phyloP scores from a whole-genome alignment of 1,140 invertebrate species.

The Drosophila triauraria region DNA sequence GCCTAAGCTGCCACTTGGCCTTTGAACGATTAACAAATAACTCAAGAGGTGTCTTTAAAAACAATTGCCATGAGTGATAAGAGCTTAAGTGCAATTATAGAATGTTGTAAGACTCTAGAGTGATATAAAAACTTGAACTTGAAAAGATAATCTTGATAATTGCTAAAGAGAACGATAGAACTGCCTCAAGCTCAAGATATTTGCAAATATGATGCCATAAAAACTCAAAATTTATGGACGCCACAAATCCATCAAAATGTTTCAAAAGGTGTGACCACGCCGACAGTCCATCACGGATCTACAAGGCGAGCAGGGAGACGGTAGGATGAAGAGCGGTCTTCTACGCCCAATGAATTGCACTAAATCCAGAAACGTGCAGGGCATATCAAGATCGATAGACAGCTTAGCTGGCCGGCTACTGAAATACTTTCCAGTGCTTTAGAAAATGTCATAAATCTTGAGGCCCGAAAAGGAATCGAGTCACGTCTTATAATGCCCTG shows the following conservation, averaged over 20 bases:
- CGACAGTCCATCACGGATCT: slow-evolving; percentile 37
- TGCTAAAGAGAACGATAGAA: not conserved
- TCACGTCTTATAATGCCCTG: slow-evolving; percentile 59
- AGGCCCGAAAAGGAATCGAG: slow-evolving; percentile 39
- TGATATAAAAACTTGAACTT: slow-evolving; percentile 1
- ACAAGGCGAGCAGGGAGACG: not conserved
- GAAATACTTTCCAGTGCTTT: slow-evolving; percentile 55
- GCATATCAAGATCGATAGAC: slow-evolving; percentile 50
- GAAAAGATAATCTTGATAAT: no score
- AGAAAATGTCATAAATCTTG: slow-evolving; percentile 72
- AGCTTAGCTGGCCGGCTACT: slow-evolving; percentile 24
- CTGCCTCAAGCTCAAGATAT: not conserved
- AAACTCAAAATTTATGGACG: slow-evolving; percentile 35
- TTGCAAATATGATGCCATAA: slow-evolving; percentile 46
- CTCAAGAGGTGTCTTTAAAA: not conserved
- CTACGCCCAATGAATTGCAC: slow-evolving; percentile 69
- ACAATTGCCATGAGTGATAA: slow-evolving; percentile 6
- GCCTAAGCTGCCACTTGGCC: slow-evolving; percentile 16
- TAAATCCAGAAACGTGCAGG: slow-evolving; percentile 60
- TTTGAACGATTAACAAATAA: slow-evolving; percentile 18
- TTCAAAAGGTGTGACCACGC: slow-evolving; percentile 60
- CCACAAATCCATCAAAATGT: slow-evolving; percentile 58
- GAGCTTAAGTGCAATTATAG: not conserved
- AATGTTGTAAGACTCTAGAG: not conserved
- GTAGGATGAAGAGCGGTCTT: slow-evolving; percentile 14